Percentiles rank a stretch among this genome's conserved stretches.
Evolutionary conservation across 2,113 vertebrate genomes (phyloP).

Genomic region (Illadopsis cleaveri): DNA sequence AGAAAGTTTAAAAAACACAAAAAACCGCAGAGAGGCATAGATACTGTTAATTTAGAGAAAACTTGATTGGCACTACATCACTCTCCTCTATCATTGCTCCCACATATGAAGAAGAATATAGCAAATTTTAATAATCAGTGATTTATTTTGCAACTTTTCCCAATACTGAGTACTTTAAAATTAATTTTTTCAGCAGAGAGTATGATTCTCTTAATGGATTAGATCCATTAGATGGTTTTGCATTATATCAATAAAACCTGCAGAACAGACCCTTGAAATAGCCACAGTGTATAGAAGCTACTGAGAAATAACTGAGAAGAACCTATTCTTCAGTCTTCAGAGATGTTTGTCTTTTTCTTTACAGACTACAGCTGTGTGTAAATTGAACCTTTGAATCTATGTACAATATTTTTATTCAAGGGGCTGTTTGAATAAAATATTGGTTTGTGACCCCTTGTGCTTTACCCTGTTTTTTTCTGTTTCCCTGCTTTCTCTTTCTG

Average conservation of each 20-base stretch:
- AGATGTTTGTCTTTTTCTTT: slow-evolving; percentile 66
- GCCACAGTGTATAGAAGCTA: slow-evolving; percentile 59
- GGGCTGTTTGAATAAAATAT: slow-evolving; percentile 86
- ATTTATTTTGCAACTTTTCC: neutral
- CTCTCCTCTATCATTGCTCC: neutral
- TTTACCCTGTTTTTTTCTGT: slow-evolving; percentile 84
- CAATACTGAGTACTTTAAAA: neutral
- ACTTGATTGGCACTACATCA: neutral
- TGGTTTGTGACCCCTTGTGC: slow-evolving; percentile 82
- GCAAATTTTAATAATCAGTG: slow-evolving; percentile 18
- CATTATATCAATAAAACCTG: neutral
- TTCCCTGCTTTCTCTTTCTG: slow-evolving; percentile 84
- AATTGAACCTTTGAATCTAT: slow-evolving; percentile 77
- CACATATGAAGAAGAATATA: neutral
- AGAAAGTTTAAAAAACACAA: neutral
- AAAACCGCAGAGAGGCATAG: neutral
- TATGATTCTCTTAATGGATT: slow-evolving; percentile 6
- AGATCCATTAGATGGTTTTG: neutral
- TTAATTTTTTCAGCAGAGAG: neutral
- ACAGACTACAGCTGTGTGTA: slow-evolving; percentile 73
- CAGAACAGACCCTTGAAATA: slow-evolving; percentile 73
- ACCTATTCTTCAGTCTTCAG: slow-evolving; percentile 59
- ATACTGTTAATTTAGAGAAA: neutral
- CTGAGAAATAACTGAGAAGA: slow-evolving; percentile 24
- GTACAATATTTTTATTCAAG: slow-evolving; percentile 90